A percentile compares a stretch with the other conserved stretches of the same genome.
phyloP scores from a whole-genome alignment of 2,888 invertebrate species.

The Unio pictorum region DNA sequence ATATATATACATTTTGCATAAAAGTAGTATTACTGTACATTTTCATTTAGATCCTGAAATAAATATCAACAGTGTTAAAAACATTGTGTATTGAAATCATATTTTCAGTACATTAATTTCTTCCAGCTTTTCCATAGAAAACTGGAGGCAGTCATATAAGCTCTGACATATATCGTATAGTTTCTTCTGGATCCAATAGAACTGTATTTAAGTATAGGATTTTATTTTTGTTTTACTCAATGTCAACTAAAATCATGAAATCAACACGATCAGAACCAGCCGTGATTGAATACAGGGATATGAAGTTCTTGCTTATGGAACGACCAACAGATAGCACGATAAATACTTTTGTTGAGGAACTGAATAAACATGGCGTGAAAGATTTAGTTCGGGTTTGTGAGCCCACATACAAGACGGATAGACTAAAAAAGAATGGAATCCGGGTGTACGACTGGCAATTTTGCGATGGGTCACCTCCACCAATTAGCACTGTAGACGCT shows the following conservation, averaged over 20 bases:
- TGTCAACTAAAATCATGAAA: constrained; percentile 57
- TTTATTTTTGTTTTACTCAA: constrained; percentile 3
- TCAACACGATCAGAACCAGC: constrained; percentile 86
- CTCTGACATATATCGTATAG: too few species aligned
- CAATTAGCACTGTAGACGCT: constrained; percentile 84
- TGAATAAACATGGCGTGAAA: constrained; percentile 95
- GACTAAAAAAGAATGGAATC: constrained; percentile 90
- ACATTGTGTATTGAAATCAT: too few species aligned
- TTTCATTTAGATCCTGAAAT: too few species aligned
- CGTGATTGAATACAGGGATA: constrained; percentile 96
- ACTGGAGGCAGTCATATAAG: too few species aligned
- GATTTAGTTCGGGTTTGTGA: constrained; percentile 99
- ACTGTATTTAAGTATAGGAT: too few species aligned
- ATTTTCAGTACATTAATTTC: too few species aligned
- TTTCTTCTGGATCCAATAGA: too few species aligned
- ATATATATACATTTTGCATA: too few species aligned
- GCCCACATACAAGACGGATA: constrained; percentile 95
- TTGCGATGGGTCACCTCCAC: constrained; percentile 87
- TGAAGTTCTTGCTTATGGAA: constrained; percentile 99
- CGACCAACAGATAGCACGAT: constrained; percentile 96
- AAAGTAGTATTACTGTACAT: too few species aligned
- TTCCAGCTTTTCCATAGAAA: too few species aligned
- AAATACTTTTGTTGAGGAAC: constrained; percentile 93
- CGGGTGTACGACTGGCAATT: constrained; percentile 94
- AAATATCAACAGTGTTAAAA: too few species aligned